Evolutionary conservation across 2,113 vertebrate species (phyloP).

Genomic region (Sylvietta virens): DNA sequence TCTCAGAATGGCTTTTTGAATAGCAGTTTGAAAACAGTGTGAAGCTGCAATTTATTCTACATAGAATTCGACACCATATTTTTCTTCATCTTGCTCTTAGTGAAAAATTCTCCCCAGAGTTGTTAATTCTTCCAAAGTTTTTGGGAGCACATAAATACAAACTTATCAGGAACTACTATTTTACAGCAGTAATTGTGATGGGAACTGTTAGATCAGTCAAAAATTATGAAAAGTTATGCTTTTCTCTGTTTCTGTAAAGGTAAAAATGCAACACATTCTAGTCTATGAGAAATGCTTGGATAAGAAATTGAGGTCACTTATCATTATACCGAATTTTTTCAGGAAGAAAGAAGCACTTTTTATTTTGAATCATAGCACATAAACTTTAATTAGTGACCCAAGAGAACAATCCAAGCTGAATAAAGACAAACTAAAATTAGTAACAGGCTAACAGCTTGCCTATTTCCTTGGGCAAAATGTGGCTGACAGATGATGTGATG

Average conservation of each 20-base stretch:
- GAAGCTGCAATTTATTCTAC: not conserved
- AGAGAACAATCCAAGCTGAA: constrained; percentile 48
- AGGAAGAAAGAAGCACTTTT: not conserved
- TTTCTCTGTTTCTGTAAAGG: not conserved
- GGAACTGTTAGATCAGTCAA: not conserved
- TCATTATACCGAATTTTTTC: not conserved
- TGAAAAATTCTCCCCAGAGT: not conserved
- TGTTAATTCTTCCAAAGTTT: not conserved
- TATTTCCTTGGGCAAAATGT: constrained; percentile 5
- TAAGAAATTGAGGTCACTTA: not conserved
- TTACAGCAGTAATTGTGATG: not conserved
- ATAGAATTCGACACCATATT: not conserved
- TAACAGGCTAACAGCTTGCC: constrained; percentile 41
- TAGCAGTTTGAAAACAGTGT: not conserved
- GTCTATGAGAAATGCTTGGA: not conserved
- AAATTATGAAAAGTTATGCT: not conserved
- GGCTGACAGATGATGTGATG: constrained; percentile 21
- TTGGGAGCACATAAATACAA: not conserved
- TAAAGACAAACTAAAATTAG: constrained; percentile 50
- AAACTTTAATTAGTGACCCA: constrained; percentile 47
- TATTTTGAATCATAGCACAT: not conserved
- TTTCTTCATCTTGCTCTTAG: not conserved
- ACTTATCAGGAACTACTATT: not conserved
- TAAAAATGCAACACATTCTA: not conserved
- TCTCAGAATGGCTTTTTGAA: not conserved